Percentiles rank a stretch among this genome's conserved stretches.
Conservation (phyloP, 2,113 vertebrate genomes). For the Entelurus aequoreus region DNA sequence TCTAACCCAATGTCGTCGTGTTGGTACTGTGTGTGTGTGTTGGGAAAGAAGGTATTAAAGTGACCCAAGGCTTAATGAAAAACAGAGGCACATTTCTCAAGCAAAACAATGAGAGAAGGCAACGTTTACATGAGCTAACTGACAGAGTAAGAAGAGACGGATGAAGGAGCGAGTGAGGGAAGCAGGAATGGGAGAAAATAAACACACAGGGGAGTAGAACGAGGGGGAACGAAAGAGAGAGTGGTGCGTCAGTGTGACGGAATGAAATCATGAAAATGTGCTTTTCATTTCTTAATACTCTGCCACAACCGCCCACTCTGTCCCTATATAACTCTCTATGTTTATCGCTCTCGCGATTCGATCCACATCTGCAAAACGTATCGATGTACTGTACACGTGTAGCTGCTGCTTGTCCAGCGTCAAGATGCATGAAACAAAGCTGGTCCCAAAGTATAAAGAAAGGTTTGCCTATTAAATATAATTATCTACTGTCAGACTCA, state of each 20-base stretch:
- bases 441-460: not conserved
- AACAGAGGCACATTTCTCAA: constrained; percentile 57
- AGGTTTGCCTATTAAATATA: not conserved
- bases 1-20: constrained; percentile 11
- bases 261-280: constrained; percentile 58
- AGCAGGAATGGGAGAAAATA: constrained; percentile 60
- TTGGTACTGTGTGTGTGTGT: constrained; percentile 32
- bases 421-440: not conserved
- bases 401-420: not conserved
- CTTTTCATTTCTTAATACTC: constrained; percentile 54
- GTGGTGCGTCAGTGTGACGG: constrained; percentile 24
- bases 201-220: constrained; percentile 51
- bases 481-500: not conserved
- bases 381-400: not conserved
- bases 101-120: constrained; percentile 66
- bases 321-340: constrained; percentile 8
- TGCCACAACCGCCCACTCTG: constrained; percentile 11
- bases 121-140: constrained; percentile 71
- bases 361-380: not conserved
- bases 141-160: constrained; percentile 43
- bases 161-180: constrained; percentile 50
- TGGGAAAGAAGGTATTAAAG: constrained; percentile 32
- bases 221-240: constrained; percentile 26
- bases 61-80: constrained; percentile 58
- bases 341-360: not conserved